Evolutionary conservation across 2,797 vertebrate species (phyloP).

Genomic region (Synanceia verrucosa): DNA sequence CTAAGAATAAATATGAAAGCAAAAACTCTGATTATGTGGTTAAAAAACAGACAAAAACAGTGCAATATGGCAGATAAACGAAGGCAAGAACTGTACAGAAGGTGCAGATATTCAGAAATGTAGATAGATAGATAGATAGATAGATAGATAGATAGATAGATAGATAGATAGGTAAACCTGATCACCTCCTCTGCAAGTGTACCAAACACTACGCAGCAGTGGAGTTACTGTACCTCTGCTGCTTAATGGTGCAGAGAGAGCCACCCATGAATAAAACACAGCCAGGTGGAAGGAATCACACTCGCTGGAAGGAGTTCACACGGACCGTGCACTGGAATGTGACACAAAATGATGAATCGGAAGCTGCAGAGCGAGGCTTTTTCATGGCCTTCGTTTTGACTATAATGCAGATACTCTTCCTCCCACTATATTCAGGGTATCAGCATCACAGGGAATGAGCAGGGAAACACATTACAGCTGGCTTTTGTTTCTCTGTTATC

Average conservation of each 20-base stretch:
- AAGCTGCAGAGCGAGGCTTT: conserved; percentile 36
- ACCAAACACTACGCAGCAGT: conserved; percentile 21
- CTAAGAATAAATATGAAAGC: too few relatives aligned
- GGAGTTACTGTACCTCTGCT: conserved; percentile 47
- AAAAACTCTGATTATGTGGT: too few relatives aligned
- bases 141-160: too few relatives aligned
- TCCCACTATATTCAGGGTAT: conserved; percentile 7
- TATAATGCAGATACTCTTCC: conserved; percentile 37
- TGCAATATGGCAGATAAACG: too few relatives aligned
- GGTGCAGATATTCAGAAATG: too few relatives aligned
- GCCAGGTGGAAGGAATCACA: conserved; percentile 65
- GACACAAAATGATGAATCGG: conserved; percentile 64
- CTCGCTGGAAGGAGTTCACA: conserved; percentile 69
- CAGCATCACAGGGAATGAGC: conserved; percentile 2
- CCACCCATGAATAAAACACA: conserved; percentile 70
- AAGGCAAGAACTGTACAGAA: too few relatives aligned
- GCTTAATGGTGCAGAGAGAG: conserved; percentile 66
- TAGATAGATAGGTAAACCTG: too few relatives aligned
- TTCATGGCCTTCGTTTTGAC: conserved; percentile 21
- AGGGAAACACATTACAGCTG: conserved; percentile 12
- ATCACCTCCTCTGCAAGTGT: conserved; percentile 38
- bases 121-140: too few relatives aligned
- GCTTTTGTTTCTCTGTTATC: conserved; percentile 43
- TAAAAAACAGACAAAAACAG: too few relatives aligned
- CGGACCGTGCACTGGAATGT: conserved; percentile 64